Conservation (phyloP, 2,797 vertebrate species). For the Iguana delicatissima region DNA sequence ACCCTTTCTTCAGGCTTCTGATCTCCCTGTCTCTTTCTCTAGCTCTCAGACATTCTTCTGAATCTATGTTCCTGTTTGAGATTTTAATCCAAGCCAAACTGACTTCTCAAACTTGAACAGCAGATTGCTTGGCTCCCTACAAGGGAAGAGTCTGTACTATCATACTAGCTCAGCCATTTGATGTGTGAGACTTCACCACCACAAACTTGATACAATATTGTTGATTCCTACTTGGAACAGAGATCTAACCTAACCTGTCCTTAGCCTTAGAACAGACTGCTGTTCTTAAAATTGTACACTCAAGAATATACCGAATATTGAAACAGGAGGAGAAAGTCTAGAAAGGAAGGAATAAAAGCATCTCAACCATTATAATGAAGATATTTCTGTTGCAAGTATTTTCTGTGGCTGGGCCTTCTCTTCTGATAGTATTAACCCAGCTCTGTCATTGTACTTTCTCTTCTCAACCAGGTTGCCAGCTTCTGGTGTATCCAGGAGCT, state of each 20-base stretch:
- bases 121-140: not conserved
- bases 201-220: not conserved
- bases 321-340: not conserved
- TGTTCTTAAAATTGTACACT: not conserved
- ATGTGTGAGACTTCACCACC: not conserved
- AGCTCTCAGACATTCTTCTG: no score
- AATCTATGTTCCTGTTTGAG: no score
- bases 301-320: not conserved
- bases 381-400: not conserved
- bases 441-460: not conserved
- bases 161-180: not conserved
- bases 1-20: no score
- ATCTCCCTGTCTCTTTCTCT: no score
- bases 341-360: not conserved
- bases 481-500: slow-evolving; percentile 95
- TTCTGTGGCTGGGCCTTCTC: not conserved
- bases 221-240: no score
- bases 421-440: not conserved
- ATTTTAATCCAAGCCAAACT: not conserved
- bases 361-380: not conserved
- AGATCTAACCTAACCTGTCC: not conserved
- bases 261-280: not conserved
- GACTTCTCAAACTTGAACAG: no score
- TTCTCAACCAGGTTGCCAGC: slow-evolving; percentile 86
- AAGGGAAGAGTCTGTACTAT: not conserved